phyloP scores from a whole-genome alignment of 2,113 vertebrate genomes.

The Pluvianellus socialis region DNA sequence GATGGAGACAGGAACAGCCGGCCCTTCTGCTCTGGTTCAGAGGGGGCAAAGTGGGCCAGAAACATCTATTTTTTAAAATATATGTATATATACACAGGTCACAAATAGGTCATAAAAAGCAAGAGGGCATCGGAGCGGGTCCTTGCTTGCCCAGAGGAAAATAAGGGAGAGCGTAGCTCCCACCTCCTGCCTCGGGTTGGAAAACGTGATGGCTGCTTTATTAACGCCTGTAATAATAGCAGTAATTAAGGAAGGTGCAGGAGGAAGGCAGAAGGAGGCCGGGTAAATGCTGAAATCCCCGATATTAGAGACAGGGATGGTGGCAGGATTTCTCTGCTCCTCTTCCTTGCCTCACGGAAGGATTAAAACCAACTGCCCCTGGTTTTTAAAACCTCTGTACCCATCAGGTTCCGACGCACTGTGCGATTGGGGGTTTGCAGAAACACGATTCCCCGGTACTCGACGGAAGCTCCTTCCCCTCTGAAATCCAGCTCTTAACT shows the following conservation, averaged over 20 bases:
- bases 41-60: background rate
- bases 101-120: background rate
- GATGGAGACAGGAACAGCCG: background rate
- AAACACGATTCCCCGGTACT: background rate
- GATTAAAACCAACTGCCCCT: background rate
- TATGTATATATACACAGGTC: background rate
- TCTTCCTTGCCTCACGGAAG: background rate
- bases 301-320: background rate
- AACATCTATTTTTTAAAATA: background rate
- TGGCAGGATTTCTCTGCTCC: background rate
- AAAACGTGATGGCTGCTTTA: background rate
- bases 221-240: background rate
- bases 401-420: background rate
- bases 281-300: background rate
- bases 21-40: background rate
- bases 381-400: background rate
- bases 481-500: background rate
- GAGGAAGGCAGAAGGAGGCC: background rate
- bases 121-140: background rate
- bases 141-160: background rate
- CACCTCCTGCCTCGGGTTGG: background rate
- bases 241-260: background rate
- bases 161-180: background rate
- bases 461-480: background rate
- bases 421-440: background rate